Percentiles rank a stretch among this genome's conserved stretches.
These are phyloP conservation scores for Euspilapteryx auroguttella DNA, from an alignment of 2,888 invertebrate species.

Conservation along the genomic window DNA sequence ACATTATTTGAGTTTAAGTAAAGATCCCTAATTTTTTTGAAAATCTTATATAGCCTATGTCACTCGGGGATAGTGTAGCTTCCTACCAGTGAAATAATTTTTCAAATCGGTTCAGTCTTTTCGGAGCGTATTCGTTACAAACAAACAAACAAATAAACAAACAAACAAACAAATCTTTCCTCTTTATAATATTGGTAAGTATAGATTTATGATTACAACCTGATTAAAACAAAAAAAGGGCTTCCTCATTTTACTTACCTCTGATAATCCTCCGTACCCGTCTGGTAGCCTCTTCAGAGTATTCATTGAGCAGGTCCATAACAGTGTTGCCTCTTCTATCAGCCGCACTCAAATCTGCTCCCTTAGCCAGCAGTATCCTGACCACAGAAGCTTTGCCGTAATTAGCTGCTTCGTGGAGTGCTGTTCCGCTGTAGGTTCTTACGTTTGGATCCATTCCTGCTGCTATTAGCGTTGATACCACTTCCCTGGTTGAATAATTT, in stretches of 20 bases:
- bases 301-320: conserved; percentile 81
- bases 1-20: too few relatives aligned
- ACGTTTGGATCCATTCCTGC: conserved; percentile 89
- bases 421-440: conserved; percentile 83
- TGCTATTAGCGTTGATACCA: conserved; percentile 79
- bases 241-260: conserved; percentile 57
- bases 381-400: conserved; percentile 91
- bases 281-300: conserved; percentile 86
- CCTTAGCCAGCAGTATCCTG: conserved; percentile 75
- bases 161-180: background rate
- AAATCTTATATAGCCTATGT: too few relatives aligned
- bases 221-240: too few relatives aligned
- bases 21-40: too few relatives aligned
- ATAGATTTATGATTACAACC: too few relatives aligned
- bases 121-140: background rate
- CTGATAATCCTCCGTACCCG: conserved; percentile 84
- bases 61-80: too few relatives aligned
- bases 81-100: background rate
- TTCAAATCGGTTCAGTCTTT: background rate
- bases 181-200: too few relatives aligned
- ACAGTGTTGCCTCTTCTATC: conserved; percentile 84
- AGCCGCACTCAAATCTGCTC: conserved; percentile 78
- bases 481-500: conserved; percentile 55
- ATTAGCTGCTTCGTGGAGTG: conserved; percentile 91
- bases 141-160: background rate